phyloP scores from a whole-genome alignment of 2,797 vertebrate genomes.

The Argya squamiceps region DNA sequence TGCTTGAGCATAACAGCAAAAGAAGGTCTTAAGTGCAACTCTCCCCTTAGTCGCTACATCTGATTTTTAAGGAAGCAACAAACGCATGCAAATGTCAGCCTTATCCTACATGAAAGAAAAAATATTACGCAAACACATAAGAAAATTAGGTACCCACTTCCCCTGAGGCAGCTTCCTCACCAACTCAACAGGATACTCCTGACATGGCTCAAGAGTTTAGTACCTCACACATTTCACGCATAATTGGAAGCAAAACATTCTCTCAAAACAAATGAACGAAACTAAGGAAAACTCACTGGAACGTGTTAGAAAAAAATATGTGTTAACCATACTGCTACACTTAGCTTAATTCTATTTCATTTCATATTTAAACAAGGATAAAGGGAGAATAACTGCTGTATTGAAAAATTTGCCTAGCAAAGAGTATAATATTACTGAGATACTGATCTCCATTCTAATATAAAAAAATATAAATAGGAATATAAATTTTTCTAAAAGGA shows the following conservation, averaged over 20 bases:
- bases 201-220: not conserved
- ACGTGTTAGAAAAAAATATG: not conserved
- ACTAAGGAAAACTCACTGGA: not conserved
- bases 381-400: not conserved
- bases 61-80: not conserved
- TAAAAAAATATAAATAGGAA: not conserved
- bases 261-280: not conserved
- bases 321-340: not conserved
- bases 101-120: not conserved
- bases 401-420: not conserved
- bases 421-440: not conserved
- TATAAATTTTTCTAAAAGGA: not conserved
- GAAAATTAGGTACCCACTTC: constrained; percentile 13
- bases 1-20: not conserved
- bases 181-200: not conserved
- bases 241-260: not conserved
- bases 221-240: not conserved
- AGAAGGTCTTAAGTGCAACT: not conserved
- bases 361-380: not conserved
- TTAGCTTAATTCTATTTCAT: not conserved
- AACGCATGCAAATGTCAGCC: not conserved
- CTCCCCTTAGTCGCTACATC: not conserved
- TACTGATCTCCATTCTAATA: not conserved
- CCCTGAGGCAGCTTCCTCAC: not conserved
- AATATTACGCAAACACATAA: not conserved